Evolutionary conservation across 1,140 invertebrate genomes (phyloP).

Genomic region (Pemphigus obesinymphae): DNA sequence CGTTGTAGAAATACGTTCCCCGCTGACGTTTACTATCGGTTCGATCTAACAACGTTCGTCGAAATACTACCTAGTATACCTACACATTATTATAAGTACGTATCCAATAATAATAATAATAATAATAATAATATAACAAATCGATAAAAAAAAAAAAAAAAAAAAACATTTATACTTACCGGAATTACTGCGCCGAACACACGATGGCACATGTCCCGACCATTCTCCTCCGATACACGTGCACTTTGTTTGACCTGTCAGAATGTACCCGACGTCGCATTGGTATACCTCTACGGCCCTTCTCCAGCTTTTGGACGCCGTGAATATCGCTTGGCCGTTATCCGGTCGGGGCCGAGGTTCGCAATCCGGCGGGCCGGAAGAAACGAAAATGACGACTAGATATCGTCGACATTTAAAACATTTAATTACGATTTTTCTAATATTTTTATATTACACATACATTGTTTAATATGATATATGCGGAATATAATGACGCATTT

Average conservation of each 20-base stretch:
- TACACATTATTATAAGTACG: neutral
- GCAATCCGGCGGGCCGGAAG: neutral
- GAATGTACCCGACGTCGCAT: slow-evolving; percentile 3
- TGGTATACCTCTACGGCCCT: slow-evolving; percentile 22
- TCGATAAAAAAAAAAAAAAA: too few species aligned
- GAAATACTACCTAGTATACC: neutral
- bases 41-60: neutral
- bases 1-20: neutral
- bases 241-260: slow-evolving; percentile 1
- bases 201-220: slow-evolving; percentile 17
- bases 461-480: too few species aligned
- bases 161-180: too few species aligned
- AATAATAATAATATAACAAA: neutral
- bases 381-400: neutral
- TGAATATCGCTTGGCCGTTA: neutral
- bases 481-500: too few species aligned
- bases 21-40: neutral
- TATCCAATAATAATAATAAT: neutral
- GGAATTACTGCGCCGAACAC: neutral
- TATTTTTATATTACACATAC: too few species aligned
- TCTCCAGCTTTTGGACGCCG: slow-evolving; percentile 16
- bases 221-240: slow-evolving; percentile 11
- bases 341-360: neutral
- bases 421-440: too few species aligned
- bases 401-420: too few species aligned